Percentiles rank a stretch among this genome's conserved stretches.
Evolutionary conservation across 2,113 vertebrate genomes (phyloP).

Genomic region (Antennarius striatus): DNA sequence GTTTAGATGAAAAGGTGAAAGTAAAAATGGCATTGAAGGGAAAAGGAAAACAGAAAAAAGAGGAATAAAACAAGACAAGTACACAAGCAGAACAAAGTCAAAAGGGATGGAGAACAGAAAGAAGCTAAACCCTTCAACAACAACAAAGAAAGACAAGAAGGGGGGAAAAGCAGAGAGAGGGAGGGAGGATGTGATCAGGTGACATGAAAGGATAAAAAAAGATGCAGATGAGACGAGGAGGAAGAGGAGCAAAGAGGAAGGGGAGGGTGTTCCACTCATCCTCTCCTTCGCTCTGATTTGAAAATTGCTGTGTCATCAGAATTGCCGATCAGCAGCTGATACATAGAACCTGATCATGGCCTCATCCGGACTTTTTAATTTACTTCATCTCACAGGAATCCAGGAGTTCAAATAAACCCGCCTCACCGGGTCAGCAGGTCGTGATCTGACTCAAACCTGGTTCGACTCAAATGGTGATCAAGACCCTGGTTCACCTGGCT

Average conservation of each 20-base stretch:
- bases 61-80: background rate
- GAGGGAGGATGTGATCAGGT: background rate
- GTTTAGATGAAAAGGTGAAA: background rate
- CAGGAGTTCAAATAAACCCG: no score
- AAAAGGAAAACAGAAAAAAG: background rate
- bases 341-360: background rate
- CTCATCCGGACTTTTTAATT: no score
- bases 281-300: slow-evolving; percentile 43
- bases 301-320: slow-evolving; percentile 59
- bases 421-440: no score
- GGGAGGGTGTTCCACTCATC: slow-evolving; percentile 41
- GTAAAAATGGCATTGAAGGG: background rate
- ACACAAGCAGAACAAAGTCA: no score
- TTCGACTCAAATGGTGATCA: no score
- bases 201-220: slow-evolving; percentile 6
- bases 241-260: slow-evolving; percentile 33
- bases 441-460: no score
- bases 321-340: slow-evolving; percentile 62
- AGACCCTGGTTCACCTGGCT: no score
- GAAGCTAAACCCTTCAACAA: background rate
- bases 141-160: background rate
- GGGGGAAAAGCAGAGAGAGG: background rate
- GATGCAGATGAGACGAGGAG: slow-evolving; percentile 8
- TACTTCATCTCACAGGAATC: no score
- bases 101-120: no score